Evolutionary conservation across 2,113 vertebrate species (phyloP).

Genomic region (Balaeniceps rex): DNA sequence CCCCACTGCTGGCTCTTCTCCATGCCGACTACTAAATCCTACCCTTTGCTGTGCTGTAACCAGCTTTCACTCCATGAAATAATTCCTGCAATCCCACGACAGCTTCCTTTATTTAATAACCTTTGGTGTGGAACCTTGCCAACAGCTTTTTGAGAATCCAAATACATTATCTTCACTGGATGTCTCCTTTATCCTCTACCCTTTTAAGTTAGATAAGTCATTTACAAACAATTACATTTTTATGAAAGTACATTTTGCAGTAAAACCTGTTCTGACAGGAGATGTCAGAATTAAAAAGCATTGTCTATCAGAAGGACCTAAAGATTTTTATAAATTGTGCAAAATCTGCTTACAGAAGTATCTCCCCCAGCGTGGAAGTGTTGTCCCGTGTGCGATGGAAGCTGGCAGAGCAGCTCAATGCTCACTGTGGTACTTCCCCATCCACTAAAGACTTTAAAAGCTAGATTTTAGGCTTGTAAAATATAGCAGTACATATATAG

Average conservation of each 20-base stretch:
- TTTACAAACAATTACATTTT: not conserved
- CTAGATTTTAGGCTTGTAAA: not conserved
- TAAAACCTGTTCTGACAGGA: not conserved
- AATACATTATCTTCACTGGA: not conserved
- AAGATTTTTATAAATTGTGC: not conserved
- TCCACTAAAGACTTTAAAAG: not conserved
- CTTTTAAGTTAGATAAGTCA: not conserved
- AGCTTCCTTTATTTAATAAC: not conserved
- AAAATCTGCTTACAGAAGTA: not conserved
- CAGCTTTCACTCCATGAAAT: not conserved
- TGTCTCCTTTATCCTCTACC: not conserved
- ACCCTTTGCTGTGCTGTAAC: not conserved
- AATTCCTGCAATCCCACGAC: not conserved
- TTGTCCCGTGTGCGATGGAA: not conserved
- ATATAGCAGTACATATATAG: not conserved
- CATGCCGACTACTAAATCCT: not conserved
- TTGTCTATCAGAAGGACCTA: not conserved
- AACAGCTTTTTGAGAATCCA: not conserved
- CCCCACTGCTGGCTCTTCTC: not conserved
- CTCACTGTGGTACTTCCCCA: fast-evolving
- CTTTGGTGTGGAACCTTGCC: not conserved
- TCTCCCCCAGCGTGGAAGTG: not conserved
- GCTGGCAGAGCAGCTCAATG: not conserved
- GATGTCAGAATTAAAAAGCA: not conserved
- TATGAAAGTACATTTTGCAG: not conserved